phyloP scores from a whole-genome alignment of 2,797 vertebrate genomes.

The Sebastes steindachneri region DNA sequence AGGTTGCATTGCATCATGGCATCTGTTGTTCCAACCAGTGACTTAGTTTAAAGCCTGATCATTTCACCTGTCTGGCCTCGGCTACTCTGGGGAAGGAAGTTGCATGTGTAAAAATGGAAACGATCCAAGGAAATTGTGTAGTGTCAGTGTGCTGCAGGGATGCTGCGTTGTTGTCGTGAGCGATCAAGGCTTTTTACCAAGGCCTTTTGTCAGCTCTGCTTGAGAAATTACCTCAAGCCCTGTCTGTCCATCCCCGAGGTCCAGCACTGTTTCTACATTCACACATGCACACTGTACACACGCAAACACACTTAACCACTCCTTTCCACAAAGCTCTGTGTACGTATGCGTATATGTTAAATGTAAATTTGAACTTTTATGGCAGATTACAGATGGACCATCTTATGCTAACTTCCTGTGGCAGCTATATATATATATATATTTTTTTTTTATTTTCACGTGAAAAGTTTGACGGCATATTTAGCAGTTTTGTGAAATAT shows the following conservation, averaged over 20 bases:
- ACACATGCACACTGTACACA: neutral
- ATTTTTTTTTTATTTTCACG: too few relatives aligned
- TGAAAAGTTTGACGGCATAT: too few relatives aligned
- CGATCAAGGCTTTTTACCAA: neutral
- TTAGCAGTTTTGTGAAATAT: too few relatives aligned
- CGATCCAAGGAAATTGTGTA: slow-evolving; percentile 3
- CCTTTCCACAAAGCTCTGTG: too few relatives aligned
- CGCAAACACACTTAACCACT: neutral
- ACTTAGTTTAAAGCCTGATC: slow-evolving; percentile 21
- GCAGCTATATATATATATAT: too few relatives aligned
- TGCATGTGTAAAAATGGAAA: slow-evolving; percentile 24
- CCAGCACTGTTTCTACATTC: neutral
- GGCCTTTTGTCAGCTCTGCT: slow-evolving; percentile 1
- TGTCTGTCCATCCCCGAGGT: neutral
- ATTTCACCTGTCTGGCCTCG: slow-evolving; percentile 40
- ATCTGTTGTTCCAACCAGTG: slow-evolving; percentile 17
- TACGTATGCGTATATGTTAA: too few relatives aligned
- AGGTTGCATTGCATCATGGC: slow-evolving; percentile 7
- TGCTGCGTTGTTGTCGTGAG: slow-evolving; percentile 3
- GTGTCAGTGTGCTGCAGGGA: neutral
- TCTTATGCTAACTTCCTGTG: too few relatives aligned
- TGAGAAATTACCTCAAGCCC: neutral
- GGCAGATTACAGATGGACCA: too few relatives aligned
- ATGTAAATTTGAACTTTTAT: too few relatives aligned
- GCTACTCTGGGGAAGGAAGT: slow-evolving; percentile 19